Evolutionary conservation across 2,113 vertebrate species (phyloP), one percentile per base, ranked within the genome.

Genomic region (Equus przewalskii): DNA sequence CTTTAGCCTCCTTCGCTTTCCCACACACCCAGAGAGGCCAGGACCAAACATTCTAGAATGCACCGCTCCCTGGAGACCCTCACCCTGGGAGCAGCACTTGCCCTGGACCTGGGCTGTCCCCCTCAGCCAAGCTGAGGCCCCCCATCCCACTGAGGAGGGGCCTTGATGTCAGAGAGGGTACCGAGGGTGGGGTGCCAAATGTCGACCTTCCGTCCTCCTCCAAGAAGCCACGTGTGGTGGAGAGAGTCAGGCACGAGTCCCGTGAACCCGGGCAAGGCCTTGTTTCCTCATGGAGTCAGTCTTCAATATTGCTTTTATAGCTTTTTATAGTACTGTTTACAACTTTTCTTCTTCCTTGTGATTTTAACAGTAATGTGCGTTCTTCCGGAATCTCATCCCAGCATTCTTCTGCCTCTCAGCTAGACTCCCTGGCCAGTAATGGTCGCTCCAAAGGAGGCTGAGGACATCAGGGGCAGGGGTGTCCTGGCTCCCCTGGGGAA

Each of bases 1-100:
- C 89, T 51, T 90, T 88, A 88, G 65, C 46, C n/a, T 95, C 51
- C 7, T 7, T 90, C 16, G 54, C 90, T 49, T 96, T 92, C 94
- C 91, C 95, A 96, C 86, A 84, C 19, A 28, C 22, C 54, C 70
- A 54, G 65, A 60, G 58, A 70, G 51, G 46, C 44, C 13, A 22
- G 56, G 84, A 56, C 33, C 6, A 28, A 62, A 58, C 44, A 16
- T 85, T 81, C 24, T 51, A 8, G 16, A 64, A 36, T 28, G 65
- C 0, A 0, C 12, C 0, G 12, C 46, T 84, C 93, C 81, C 91
- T n/a, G 28, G 80, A 92, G 94, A 92, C 56, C 36, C 60, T 94
- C 5, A 6, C 22, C 13, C 15, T 69, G 64, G 18, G 54, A 75
- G 30, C 26, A 76, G 72, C 14, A 2, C 44, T 93, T 26, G 21